A percentile compares a stretch with the other conserved stretches of the same genome.
Conservation (phyloP, 2,888 invertebrate genomes). For the Dolichopus griseipennis region DNA sequence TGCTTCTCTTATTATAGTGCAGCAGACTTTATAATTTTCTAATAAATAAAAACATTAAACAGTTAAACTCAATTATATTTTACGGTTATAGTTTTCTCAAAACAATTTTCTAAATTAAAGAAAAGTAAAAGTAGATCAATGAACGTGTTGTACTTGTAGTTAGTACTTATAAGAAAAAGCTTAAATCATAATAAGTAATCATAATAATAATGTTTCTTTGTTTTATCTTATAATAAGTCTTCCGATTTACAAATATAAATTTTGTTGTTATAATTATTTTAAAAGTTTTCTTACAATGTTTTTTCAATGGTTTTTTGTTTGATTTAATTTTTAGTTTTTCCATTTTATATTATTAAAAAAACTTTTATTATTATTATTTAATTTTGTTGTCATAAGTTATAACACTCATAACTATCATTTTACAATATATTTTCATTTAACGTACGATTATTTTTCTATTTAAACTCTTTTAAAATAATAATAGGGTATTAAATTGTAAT, state of each 20-base stretch:
- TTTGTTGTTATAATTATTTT: not conserved
- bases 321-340: too few relatives aligned
- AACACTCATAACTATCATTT: conserved; percentile 1
- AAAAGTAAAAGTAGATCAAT: not conserved
- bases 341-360: too few relatives aligned
- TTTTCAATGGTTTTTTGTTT: too few relatives aligned
- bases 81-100: too few relatives aligned
- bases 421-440: not conserved
- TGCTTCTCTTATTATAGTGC: too few relatives aligned
- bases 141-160: not conserved
- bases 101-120: not conserved
- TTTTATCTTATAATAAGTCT: not conserved
- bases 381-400: conserved; percentile 6
- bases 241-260: not conserved
- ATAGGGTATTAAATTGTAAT: not conserved
- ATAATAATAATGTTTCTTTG: not conserved
- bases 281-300: not conserved
- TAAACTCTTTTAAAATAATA: not conserved
- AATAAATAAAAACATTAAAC: too few relatives aligned
- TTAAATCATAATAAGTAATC: not conserved
- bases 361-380: not conserved
- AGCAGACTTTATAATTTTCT: too few relatives aligned
- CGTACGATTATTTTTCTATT: not conserved
- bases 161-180: not conserved
- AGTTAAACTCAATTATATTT: too few relatives aligned